Evolutionary conservation across 2,113 vertebrate genomes (phyloP).

Genomic region (Piprites chloris): DNA sequence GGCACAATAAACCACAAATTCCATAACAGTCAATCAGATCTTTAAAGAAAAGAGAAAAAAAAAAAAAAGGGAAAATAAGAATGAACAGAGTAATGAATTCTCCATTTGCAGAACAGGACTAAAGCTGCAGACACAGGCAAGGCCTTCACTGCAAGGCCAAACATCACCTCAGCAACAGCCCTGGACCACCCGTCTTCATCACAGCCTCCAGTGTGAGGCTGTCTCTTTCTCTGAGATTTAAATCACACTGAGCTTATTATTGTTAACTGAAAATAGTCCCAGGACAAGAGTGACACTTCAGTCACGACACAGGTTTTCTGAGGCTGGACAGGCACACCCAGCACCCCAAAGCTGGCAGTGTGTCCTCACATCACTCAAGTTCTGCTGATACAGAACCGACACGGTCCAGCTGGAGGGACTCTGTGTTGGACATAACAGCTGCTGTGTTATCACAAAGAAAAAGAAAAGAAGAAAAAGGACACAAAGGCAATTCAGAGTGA

Average conservation of each 20-base stretch:
- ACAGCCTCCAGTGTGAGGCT: neutral
- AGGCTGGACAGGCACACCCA: neutral
- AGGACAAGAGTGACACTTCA: neutral
- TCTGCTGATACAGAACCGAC: neutral
- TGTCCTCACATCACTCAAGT: neutral
- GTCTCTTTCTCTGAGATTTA: neutral
- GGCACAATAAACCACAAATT: neutral
- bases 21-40: accelerated
- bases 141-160: neutral
- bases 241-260: neutral
- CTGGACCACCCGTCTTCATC: neutral
- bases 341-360: neutral
- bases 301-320: neutral
- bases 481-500: neutral
- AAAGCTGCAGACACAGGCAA: neutral
- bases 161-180: neutral
- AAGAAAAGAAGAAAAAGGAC: neutral
- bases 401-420: neutral
- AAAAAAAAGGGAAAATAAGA: neutral
- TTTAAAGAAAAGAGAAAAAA: neutral
- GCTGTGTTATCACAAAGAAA: neutral
- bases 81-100: neutral
- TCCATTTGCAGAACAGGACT: neutral
- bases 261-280: neutral
- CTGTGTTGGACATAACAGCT: neutral